These are phyloP conservation scores for Sigmodon hispidus DNA, from an alignment of 2,113 vertebrate genomes.

Conservation along the genomic window DNA sequence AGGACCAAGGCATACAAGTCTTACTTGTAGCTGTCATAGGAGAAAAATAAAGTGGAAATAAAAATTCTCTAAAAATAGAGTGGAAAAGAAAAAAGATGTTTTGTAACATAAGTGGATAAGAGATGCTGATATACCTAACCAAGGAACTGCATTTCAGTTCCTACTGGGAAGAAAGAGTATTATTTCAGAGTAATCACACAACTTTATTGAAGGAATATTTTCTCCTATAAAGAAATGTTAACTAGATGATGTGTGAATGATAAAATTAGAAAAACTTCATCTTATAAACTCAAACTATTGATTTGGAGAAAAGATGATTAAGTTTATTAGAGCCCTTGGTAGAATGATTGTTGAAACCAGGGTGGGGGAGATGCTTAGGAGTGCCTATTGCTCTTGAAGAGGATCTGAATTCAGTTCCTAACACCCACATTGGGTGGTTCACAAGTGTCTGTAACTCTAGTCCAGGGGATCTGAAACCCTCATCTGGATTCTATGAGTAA, in stretches of 20 bases:
- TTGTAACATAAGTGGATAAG: slow-evolving; percentile 13
- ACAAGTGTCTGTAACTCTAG: too few relatives aligned
- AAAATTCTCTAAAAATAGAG: slow-evolving; percentile 31
- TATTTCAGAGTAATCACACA: neutral
- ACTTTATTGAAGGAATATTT: neutral
- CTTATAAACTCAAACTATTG: slow-evolving; percentile 30
- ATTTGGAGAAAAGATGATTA: slow-evolving; percentile 23
- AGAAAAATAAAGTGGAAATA: slow-evolving; percentile 52
- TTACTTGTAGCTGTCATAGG: neutral
- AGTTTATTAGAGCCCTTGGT: slow-evolving; percentile 8
- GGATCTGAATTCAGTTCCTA: neutral
- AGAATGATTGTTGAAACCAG: neutral
- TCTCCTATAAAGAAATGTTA: neutral
- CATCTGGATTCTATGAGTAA: neutral
- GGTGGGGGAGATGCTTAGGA: neutral
- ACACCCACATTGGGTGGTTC: neutral
- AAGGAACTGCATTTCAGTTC: neutral
- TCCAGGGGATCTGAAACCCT: neutral
- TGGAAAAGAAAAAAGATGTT: neutral
- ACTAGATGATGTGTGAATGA: neutral
- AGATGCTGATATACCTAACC: neutral
- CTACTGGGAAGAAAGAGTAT: too few relatives aligned
- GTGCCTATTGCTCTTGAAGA: neutral
- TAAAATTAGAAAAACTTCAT: neutral
- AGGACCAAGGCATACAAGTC: neutral